Evolutionary conservation across 2,797 vertebrate species (phyloP).

Genomic region (Choloepus didactylus): DNA sequence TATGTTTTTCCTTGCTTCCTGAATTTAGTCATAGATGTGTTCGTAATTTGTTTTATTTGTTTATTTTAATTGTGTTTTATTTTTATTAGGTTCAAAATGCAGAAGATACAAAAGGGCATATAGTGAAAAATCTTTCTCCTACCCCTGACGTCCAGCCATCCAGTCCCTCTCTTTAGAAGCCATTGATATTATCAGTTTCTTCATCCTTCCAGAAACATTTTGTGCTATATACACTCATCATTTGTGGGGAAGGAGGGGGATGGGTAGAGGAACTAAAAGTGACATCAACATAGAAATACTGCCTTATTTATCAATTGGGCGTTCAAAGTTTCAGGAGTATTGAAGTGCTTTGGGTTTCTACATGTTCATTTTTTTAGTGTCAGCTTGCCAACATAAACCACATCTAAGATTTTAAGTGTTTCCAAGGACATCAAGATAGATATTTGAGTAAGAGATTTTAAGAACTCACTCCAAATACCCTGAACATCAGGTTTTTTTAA

Average conservation of each 20-base stretch:
- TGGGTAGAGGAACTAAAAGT: too few species aligned
- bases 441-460: conserved; percentile 32
- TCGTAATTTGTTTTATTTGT: conserved; percentile 55
- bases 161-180: neutral
- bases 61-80: conserved; percentile 17
- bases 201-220: conserved; percentile 50
- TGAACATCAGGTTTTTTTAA: neutral
- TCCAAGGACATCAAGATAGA: neutral
- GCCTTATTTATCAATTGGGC: conserved; percentile 5
- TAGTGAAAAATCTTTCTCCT: conserved; percentile 1
- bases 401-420: conserved; percentile 13
- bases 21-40: conserved; percentile 39
- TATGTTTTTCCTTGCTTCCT: conserved; percentile 52
- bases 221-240: neutral
- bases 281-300: too few species aligned
- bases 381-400: neutral
- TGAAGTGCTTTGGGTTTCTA: neutral
- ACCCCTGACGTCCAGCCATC: neutral
- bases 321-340: conserved; percentile 32
- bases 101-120: neutral
- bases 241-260: neutral
- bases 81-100: conserved; percentile 36
- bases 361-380: conserved; percentile 52
- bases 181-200: neutral
- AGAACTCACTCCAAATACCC: conserved; percentile 51